Conservation (phyloP, 2,113 vertebrate species). For the Caloenas nicobarica region DNA sequence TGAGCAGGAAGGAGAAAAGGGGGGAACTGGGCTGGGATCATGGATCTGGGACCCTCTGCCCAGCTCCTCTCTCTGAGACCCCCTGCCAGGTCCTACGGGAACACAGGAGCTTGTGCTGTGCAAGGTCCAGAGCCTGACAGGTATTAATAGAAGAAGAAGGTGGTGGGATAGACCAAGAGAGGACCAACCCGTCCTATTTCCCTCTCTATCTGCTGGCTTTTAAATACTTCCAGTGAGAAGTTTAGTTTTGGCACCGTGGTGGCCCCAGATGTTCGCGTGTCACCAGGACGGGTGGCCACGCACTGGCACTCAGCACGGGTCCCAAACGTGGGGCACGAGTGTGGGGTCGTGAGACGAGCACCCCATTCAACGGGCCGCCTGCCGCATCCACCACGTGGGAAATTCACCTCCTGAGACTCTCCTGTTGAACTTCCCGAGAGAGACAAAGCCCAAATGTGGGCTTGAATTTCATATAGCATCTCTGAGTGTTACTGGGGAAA, state of each 20-base stretch:
- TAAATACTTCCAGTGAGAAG: background rate
- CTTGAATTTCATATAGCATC: constrained; percentile 43
- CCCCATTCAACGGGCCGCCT: background rate
- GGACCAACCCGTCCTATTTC: background rate
- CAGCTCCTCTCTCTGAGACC: background rate
- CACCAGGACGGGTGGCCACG: accelerated
- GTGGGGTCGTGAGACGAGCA: accelerated
- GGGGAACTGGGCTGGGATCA: background rate
- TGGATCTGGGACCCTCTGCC: background rate
- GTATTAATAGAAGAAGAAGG: background rate
- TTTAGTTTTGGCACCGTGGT: background rate
- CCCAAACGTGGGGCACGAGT: accelerated
- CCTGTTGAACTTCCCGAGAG: background rate
- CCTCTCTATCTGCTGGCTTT: background rate
- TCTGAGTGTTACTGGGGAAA: constrained; percentile 10
- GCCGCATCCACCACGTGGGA: background rate
- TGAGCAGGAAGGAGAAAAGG: background rate
- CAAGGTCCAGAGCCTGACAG: background rate
- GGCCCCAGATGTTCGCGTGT: background rate
- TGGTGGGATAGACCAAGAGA: too few species aligned
- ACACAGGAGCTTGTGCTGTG: accelerated
- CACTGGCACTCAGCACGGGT: accelerated
- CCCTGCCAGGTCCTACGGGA: background rate
- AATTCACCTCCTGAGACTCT: background rate
- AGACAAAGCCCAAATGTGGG: background rate